Conservation (phyloP, 2,888 invertebrate species). For the Cataglyphis livida region DNA sequence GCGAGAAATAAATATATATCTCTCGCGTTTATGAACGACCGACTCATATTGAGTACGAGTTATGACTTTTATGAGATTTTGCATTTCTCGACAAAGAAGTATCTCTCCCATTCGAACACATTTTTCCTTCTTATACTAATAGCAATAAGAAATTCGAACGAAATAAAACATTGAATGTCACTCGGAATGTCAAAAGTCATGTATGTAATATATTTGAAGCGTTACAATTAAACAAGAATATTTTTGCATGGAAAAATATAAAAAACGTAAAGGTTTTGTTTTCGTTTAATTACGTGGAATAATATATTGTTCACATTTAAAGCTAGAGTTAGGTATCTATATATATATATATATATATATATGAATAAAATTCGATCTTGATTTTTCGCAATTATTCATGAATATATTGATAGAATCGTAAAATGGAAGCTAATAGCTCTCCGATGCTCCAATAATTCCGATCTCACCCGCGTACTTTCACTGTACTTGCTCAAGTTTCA, state of each 20-base stretch:
- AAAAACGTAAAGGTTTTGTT: background rate
- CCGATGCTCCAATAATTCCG: constrained; percentile 50
- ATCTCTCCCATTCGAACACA: background rate
- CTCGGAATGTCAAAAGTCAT: background rate
- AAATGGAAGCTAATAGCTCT: constrained; percentile 28
- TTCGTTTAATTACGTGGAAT: background rate
- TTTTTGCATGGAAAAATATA: background rate
- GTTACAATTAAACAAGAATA: background rate
- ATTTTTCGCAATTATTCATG: background rate
- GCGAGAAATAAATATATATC: constrained; percentile 1
- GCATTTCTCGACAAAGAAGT: background rate
- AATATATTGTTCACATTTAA: background rate
- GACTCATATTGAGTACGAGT: background rate
- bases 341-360: no score
- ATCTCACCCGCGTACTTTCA: constrained; percentile 47
- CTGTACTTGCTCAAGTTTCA: constrained; percentile 28
- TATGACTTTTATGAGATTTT: background rate
- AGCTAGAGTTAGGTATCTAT: background rate
- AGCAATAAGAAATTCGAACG: constrained; percentile 5
- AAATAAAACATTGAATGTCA: constrained; percentile 19
- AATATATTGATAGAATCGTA: background rate
- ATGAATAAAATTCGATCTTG: background rate
- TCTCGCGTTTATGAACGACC: background rate
- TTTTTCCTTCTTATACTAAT: background rate
- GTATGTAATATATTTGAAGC: no score